phyloP scores from a whole-genome alignment of 2,797 vertebrate species.

The Atherinosoma microstoma region DNA sequence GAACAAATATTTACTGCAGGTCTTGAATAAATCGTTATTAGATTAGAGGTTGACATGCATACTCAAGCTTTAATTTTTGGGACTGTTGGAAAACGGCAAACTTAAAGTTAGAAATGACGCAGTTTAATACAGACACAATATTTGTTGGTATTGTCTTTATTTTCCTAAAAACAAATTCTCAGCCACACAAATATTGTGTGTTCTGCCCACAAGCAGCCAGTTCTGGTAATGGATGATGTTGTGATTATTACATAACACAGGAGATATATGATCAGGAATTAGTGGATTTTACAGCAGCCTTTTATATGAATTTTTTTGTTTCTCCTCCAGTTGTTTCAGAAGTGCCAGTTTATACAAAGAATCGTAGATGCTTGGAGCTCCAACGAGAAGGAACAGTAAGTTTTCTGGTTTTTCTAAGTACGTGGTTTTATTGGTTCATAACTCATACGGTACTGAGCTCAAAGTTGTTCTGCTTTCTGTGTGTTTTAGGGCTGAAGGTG shows the following conservation, averaged over 20 bases:
- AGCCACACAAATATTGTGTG: not conserved
- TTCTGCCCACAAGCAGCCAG: too few species aligned
- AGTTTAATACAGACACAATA: not conserved
- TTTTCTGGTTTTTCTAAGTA: conserved; percentile 38
- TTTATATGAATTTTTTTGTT: not conserved
- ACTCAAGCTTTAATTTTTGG: not conserved
- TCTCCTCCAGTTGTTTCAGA: conserved; percentile 91
- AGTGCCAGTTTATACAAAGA: conserved; percentile 96
- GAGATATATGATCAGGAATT: too few species aligned
- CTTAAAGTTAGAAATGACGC: not conserved
- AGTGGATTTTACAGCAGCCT: not conserved
- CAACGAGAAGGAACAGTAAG: conserved; percentile 99
- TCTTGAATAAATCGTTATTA: too few species aligned
- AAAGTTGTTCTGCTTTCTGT: conserved; percentile 10
- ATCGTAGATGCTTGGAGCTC: conserved; percentile 96
- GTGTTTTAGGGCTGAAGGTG: conserved; percentile 90
- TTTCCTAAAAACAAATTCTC: not conserved
- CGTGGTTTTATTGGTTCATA: not conserved
- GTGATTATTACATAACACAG: too few species aligned
- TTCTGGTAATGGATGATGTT: not conserved
- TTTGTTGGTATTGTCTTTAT: too few species aligned
- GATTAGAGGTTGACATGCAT: not conserved
- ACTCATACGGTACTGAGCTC: not conserved
- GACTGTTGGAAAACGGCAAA: not conserved
- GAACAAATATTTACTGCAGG: not conserved